Base-by-base conservation (phyloP, 2,797 vertebrate genomes). In the Periparus ater region DNA sequence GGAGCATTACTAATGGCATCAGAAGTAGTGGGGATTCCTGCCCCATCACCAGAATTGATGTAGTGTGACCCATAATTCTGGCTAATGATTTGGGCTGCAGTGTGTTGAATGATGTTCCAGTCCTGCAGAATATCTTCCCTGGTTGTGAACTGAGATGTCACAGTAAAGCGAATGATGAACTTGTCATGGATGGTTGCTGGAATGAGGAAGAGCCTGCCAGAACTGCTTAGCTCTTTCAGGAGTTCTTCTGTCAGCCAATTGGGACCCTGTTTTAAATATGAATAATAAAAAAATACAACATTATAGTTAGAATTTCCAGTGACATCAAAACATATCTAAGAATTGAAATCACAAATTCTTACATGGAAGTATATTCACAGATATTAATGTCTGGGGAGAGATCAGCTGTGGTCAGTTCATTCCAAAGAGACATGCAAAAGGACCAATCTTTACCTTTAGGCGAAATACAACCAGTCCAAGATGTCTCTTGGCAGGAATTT, bases 401-500 rank as follows among this genome's bases (percentile, higher is more conserved):
- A 67, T 47, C 23, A 90, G 34, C 53, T 90, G 47, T 54, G n/a
- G 40, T 77, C 55, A 88, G 12, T 70, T 85, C 12, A 71, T 57
- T 79, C 27, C 38, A 63, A 70, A 72, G 50, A 81, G 44, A 84
- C 2, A 4, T 11, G 26, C 26, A 71, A 77, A 85, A 40, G 13
- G 47, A 17, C 26, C 26, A 27, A 3, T 38, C 38, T 65, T 97
- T 98, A 98, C 99, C 97, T 99, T 99, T 71, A 99, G 97, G 87
- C 99, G 98, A 96, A 99, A 99, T 76, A 99, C 99, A 81, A 99
- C 99, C 89, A 99, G 96, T 70, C 99, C 99, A 16, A 99, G 98
- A 95, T 99, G 98, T 76, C 99, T 98, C 96, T 99, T 97, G 36
- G 98, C 99, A 89, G 99, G 99, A 96, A 99, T 97, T 97, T 99